Percentiles rank a stretch among this genome's conserved stretches.
phyloP scores from a whole-genome alignment of 2,888 invertebrate species.

The Tetragonisca angustula region DNA sequence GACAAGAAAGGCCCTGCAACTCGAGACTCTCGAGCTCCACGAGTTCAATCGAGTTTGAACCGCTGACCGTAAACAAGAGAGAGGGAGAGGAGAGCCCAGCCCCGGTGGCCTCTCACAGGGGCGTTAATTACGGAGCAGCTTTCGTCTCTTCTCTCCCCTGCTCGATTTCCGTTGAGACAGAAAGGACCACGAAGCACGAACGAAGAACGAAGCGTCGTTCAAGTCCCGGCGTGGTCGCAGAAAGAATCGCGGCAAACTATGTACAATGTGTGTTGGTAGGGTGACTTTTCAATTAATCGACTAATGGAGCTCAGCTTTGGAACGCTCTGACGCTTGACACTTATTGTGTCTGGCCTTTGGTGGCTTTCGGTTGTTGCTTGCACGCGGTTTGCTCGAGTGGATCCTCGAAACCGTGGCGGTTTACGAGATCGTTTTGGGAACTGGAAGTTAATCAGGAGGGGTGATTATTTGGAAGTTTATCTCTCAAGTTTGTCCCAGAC shows the following conservation, averaged over 20 bases:
- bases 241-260: conserved; percentile 14
- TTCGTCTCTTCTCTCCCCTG: conserved; percentile 50
- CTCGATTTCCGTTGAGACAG: conserved; percentile 62
- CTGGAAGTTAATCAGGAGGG: no score
- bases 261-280: background rate
- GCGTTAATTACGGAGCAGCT: conserved; percentile 70
- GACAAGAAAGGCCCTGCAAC: conserved; percentile 55
- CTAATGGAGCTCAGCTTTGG: conserved; percentile 5
- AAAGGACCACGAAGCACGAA: background rate
- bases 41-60: conserved; percentile 65
- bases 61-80: conserved; percentile 70
- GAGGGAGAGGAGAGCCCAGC: conserved; percentile 41
- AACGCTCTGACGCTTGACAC: conserved; percentile 19
- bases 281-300: conserved; percentile 42
- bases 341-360: conserved; percentile 12
- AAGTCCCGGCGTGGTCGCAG: conserved; percentile 27
- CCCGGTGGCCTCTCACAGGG: conserved; percentile 52
- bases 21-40: conserved; percentile 62
- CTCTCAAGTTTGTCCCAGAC: no score
- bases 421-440: background rate
- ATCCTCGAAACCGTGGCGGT: background rate
- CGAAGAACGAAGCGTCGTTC: background rate
- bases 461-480: background rate
- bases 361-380: conserved; percentile 10
- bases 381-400: background rate